Base-by-base conservation (phyloP, 1,140 invertebrate genomes). In the Leptoteleia sp. region DNA sequence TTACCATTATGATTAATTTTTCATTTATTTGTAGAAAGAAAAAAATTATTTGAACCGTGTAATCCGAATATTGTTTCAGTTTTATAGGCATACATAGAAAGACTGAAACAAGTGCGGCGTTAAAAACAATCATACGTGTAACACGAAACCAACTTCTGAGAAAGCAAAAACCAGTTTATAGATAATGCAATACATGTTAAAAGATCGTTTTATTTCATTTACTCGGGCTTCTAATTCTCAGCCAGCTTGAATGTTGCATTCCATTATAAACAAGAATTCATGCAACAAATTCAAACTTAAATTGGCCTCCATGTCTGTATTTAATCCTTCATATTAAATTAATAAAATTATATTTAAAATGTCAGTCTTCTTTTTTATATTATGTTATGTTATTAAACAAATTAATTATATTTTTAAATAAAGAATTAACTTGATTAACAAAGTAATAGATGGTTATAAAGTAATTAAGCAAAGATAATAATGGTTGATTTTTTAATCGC, bases 211-310 rank as follows among this genome's bases (percentile, higher is more conserved):
- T 17, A 57, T 65, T 75, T 72, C 11, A 43, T 62, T 68, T 31
- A 29, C 42, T 73, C 35, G 25, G 50, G 59, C 70, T 75, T 79
- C 43, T 76, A 76, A 76, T 76, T 67, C 50, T 45, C 76, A 68
- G 62, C 42, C 48, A 73, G 70, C 77, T 76, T 75, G 38, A 75
- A 67, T 80, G 77, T 80, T 80, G 77, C 77, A 80, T 80, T 80
- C 77, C 77, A 76, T 71, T 76, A 76, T 80, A 65, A 70, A 75
- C 64, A 31, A 75, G 57, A 73, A 54, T 75, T 67, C 40, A 76
- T 80, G 77, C 77, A 80, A 76, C 71, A 76, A 80, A 65, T 38
- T 70, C 27, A 54, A 67, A 79, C 29, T 65, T 37, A 62, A 62
- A 70, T 75, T 57, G 67, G 67, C 77, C 65, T 79, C 64, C 43